Base-by-base conservation (phyloP, 2,113 vertebrate species). In the Colinus virginianus region DNA sequence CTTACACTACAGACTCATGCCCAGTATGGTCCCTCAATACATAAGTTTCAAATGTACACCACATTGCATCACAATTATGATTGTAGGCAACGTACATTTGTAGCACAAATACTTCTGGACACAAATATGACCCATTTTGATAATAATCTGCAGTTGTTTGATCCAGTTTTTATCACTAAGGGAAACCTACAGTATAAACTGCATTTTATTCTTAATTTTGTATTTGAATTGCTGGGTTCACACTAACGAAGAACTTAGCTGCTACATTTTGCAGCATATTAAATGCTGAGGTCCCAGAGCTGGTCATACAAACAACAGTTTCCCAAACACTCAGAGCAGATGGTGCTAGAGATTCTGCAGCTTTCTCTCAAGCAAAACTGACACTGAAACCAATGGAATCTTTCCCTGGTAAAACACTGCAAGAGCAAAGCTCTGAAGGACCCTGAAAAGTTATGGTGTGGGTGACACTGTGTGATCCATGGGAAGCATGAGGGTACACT, bases 281-380 rank as follows among this genome's bases (percentile, higher is more conserved):
- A 87, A 90, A 77, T 13, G 3, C 30, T 55, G 70, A 66, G 32
- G 9, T 90, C 74, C 23, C 67, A 78, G 19, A 13, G 22, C 36
- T 62, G 32, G 5, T 69, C 38, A 70, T 56, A 55, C 11, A n/a
- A 81, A 38, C 25, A 11, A 15, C 28, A 32, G 1, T 82, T 94
- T 84, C 46, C 21, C 42, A 69, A 45, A 62, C 32, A 68, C 32
- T 69, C 82, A 51, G 38, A 80, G 10, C 34, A 51, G 58, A 49
- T 28, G 26, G 11, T 38, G 36, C 20, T 26, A 69, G 48, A 81
- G 26, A 43, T 76, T 49, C 56, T 89, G 43, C 38, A 64, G 8
- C 63, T 68, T 92, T 87, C 55, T 70, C 46, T 94, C 36, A 84
- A 23, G 74, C 88, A 87, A 87, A 79, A 5, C 40, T 77, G 48